phyloP scores from a whole-genome alignment of 2,888 invertebrate genomes.

The Empis livida region DNA sequence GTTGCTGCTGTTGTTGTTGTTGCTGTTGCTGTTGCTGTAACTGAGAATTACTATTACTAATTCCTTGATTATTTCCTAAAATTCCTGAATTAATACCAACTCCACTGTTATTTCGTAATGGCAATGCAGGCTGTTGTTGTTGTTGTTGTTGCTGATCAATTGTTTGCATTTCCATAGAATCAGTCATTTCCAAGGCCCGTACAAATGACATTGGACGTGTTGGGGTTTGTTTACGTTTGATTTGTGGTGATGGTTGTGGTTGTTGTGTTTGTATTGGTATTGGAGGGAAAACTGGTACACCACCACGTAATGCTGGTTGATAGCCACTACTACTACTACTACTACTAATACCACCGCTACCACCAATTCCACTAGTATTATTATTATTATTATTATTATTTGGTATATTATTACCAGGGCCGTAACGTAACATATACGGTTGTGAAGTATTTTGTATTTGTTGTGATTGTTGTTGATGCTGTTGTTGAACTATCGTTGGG shows the following conservation, averaged over 20 bases:
- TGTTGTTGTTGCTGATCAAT: slow-evolving; percentile 31
- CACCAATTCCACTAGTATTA: slow-evolving; percentile 19
- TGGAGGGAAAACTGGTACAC: slow-evolving; percentile 55
- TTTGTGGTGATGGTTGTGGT: slow-evolving; percentile 42
- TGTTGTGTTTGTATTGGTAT: slow-evolving; percentile 26
- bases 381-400: slow-evolving; percentile 12
- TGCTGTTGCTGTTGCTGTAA: slow-evolving; percentile 10
- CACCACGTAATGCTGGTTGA: slow-evolving; percentile 51
- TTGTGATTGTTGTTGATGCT: slow-evolving; percentile 18
- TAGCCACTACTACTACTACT: slow-evolving; percentile 30
- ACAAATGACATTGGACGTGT: slow-evolving; percentile 77
- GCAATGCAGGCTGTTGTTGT: slow-evolving; percentile 12
- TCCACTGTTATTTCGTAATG: slow-evolving; percentile 1
- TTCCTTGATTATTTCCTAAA: slow-evolving; percentile 14
- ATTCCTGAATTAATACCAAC: slow-evolving; percentile 6
- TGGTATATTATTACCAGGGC: slow-evolving; percentile 8
- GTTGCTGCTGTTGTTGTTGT: slow-evolving; percentile 15
- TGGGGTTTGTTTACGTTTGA: slow-evolving; percentile 43
- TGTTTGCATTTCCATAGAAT: slow-evolving; percentile 67
- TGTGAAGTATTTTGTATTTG: slow-evolving; percentile 22
- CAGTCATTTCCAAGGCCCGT: slow-evolving; percentile 78
- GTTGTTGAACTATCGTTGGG: slow-evolving; percentile 44
- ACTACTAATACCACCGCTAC: slow-evolving; percentile 11
- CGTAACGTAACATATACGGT: slow-evolving; percentile 30
- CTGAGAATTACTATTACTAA: slow-evolving; percentile 2